phyloP scores from a whole-genome alignment of 2,888 invertebrate species.

The Xylocampa areola region DNA sequence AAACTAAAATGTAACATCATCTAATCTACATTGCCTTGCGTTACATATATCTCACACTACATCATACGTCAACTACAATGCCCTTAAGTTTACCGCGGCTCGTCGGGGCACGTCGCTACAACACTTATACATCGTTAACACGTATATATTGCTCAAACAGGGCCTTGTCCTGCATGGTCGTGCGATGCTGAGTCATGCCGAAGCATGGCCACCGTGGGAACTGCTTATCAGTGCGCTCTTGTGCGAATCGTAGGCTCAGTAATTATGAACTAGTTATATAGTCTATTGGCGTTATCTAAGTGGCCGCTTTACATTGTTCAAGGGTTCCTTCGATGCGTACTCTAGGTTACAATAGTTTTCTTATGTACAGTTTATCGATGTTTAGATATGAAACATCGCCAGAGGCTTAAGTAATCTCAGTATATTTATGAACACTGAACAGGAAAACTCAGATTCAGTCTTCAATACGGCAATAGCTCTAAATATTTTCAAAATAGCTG shows the following conservation, averaged over 20 bases:
- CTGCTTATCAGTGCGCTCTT: slow-evolving; percentile 65
- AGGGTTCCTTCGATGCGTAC: slow-evolving; percentile 16
- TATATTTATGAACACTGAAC: background rate
- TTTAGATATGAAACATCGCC: slow-evolving; percentile 2
- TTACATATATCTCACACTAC: slow-evolving; percentile 46
- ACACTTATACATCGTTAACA: slow-evolving; percentile 78
- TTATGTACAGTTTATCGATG: slow-evolving; percentile 1
- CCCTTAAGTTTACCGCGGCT: slow-evolving; percentile 69
- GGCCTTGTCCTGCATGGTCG: slow-evolving; percentile 75
- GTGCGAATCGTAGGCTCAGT: slow-evolving; percentile 62
- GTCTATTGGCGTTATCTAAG: slow-evolving; percentile 43
- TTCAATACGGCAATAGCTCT: background rate
- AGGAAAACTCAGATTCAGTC: background rate
- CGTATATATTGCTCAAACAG: slow-evolving; percentile 75
- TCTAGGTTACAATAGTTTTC: slow-evolving; percentile 35
- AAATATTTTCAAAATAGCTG: too few species aligned
- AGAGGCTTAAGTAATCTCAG: background rate
- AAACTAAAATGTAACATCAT: background rate
- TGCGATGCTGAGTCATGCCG: slow-evolving; percentile 74
- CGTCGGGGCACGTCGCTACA: slow-evolving; percentile 59
- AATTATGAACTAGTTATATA: slow-evolving; percentile 54
- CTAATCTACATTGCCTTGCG: slow-evolving; percentile 19
- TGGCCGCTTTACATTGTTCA: slow-evolving; percentile 34
- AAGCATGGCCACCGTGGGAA: slow-evolving; percentile 73
- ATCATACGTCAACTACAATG: slow-evolving; percentile 64